Evolutionary conservation across 2,888 invertebrate species (phyloP), one percentile per base, ranked within the genome.

Genomic region (Trachelus stipa): DNA sequence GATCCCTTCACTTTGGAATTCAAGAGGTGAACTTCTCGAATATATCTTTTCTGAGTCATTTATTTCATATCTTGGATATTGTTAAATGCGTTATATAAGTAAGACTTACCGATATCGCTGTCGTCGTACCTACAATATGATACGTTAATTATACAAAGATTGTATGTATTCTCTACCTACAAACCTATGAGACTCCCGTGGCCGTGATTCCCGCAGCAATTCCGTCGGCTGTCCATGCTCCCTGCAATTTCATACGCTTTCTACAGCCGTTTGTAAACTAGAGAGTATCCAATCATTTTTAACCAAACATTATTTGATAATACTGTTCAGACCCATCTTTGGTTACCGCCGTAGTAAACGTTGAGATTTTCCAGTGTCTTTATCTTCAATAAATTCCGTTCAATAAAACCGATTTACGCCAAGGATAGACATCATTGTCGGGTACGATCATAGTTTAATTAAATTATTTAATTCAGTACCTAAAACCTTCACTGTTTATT

Each of bases 201-300:
- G 74, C 76, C 69, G 73, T 79, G 76, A 76, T 79, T 79, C 73
- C 76, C 76, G 69, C 71, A 75, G 74, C 12, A 76, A 78, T 76
- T 75, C 68, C 56, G 31, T 56, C 23, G 23, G 15, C 75, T 78
- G 78, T 15, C 73, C 80, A 81, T 81, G 78, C 82, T 88, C 87
- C 85, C 85, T 86, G 86, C 81, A 86, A 87, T 87, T 87, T 86
- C 86, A 84, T 84, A 88, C 88, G 88, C 88, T 88, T 88, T 88
- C 88, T 88, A 88, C 85, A 23, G 56, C 56, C 56, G 23, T 23
- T 56, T 56, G 56, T 23, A 56, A 56, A 56, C 56, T 56, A 56
- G 6, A 56, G 56, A 56, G 6, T 56, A 9, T 56, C 6, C 56
- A 23, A 23, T 23, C 23, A 6, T 56, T 56, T 56, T 23, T 56